Conservation (phyloP, 2,888 invertebrate genomes). For the Aradus depressus region DNA sequence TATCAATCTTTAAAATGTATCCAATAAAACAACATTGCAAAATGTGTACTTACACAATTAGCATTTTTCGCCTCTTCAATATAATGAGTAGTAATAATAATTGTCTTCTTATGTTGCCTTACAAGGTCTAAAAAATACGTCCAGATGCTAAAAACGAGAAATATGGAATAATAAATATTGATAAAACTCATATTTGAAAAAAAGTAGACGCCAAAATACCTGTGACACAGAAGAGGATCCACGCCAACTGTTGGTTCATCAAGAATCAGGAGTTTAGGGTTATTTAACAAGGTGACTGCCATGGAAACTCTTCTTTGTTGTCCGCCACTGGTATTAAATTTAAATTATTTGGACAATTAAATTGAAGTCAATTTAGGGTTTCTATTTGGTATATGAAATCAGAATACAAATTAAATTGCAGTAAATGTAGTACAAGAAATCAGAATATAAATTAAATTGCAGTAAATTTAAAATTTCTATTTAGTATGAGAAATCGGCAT, state of each 20-base stretch:
- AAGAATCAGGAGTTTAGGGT: slow-evolving; percentile 40
- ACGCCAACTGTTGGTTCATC: slow-evolving; percentile 41
- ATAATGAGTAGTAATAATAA: slow-evolving; percentile 32
- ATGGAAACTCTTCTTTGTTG: slow-evolving; percentile 42
- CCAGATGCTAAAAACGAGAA: slow-evolving; percentile 30
- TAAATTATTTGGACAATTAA: not conserved
- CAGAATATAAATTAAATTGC: too few species aligned
- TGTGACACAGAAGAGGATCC: slow-evolving; percentile 39
- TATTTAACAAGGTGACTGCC: slow-evolving; percentile 41
- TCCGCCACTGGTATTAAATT: slow-evolving; percentile 38
- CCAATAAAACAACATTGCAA: not conserved
- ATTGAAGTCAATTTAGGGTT: not conserved
- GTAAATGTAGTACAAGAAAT: too few species aligned
- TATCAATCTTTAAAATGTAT: not conserved
- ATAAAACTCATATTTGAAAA: not conserved
- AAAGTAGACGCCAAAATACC: slow-evolving; percentile 25
- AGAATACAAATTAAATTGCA: too few species aligned
- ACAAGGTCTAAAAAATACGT: slow-evolving; percentile 28
- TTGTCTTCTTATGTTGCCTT: slow-evolving; percentile 28
- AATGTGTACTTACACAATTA: slow-evolving; percentile 23
- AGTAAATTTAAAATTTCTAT: too few species aligned
- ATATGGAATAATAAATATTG: not conserved
- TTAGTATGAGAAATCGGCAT: too few species aligned
- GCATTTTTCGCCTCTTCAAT: slow-evolving; percentile 31
- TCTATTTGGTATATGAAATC: too few species aligned